Percentiles rank a stretch among this genome's conserved stretches.
Conservation (phyloP, 2,113 vertebrate species). For the Corvus cornix region DNA sequence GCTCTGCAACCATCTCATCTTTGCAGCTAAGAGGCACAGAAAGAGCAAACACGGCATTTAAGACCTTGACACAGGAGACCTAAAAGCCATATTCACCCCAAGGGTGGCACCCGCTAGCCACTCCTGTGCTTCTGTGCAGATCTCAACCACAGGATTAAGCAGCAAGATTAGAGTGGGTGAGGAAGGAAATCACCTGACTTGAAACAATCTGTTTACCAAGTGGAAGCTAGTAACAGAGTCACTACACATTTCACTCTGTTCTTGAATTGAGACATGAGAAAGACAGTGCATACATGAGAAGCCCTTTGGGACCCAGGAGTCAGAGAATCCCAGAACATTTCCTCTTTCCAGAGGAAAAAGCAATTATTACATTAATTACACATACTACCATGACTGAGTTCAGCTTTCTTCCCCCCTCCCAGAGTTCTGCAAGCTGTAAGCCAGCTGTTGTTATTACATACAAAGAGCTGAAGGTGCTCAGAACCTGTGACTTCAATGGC, state of each 20-base stretch:
- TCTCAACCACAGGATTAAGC: neutral
- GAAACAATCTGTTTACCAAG: neutral
- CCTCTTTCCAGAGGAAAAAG: neutral
- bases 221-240: neutral
- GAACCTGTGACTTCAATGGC: neutral
- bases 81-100: neutral
- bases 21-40: neutral
- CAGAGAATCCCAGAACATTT: neutral
- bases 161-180: neutral
- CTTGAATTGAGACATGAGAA: neutral
- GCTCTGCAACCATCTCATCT: neutral
- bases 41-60: rapidly evolving
- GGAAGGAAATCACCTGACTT: neutral
- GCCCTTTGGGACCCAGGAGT: neutral
- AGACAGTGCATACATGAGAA: neutral
- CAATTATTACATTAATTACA: neutral
- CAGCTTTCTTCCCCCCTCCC: neutral
- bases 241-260: neutral
- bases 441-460: neutral
- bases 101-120: neutral
- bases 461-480: neutral
- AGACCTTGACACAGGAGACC: neutral
- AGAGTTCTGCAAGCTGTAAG: neutral
- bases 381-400: neutral
- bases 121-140: neutral